Base-by-base conservation (phyloP, 2,113 vertebrate genomes). In the Rhinoderma darwinii region DNA sequence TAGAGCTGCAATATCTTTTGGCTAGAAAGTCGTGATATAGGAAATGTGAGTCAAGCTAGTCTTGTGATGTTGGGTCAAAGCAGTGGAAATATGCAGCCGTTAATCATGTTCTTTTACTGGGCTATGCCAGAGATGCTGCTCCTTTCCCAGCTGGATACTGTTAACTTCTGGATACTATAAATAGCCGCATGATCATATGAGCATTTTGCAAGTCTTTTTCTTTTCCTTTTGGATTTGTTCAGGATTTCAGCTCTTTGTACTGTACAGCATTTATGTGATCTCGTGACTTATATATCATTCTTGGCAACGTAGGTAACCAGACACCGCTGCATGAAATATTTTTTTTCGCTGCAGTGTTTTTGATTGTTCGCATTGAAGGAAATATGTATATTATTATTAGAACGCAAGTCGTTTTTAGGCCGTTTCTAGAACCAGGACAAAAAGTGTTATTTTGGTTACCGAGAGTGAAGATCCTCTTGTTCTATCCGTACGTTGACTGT, bases 51-150 rank as follows among this genome's bases (percentile, higher is more conserved):
- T 77, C 74, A 63, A 79, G 37, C 27, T 50, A 11, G 84, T 75
- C 86, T 87, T 75, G 78, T 87, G 86, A 87, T 87, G 37, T 80
- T 44, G 39, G 51, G 50, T 82, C 78, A 74, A 63, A 87, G 70
- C 86, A 87, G 66, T 79, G 77, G 85, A 82, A 86, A 72, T 61
- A 85, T 75, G 20, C 22, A 56, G 35, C 63, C 63, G 37, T 82
- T 75, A 47, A 87, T 87, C 86, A 87, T 30, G 78, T 54, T 17
- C 25, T n/a, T 74, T 82, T 87, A 15, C 41, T 75, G 41, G 86
- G 79, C 81, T 81, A 44, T 59, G 54, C 39, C 77, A 74, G 59
- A 77, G 41, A 68, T 47, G 30, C 32, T 41, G 37, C 37, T 27
- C 39, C n/a, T 82, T 76, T 39, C 83, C 30, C 85, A 86, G 77